phyloP scores from a whole-genome alignment of 2,888 invertebrate species.

The Habroteleia sp. region DNA sequence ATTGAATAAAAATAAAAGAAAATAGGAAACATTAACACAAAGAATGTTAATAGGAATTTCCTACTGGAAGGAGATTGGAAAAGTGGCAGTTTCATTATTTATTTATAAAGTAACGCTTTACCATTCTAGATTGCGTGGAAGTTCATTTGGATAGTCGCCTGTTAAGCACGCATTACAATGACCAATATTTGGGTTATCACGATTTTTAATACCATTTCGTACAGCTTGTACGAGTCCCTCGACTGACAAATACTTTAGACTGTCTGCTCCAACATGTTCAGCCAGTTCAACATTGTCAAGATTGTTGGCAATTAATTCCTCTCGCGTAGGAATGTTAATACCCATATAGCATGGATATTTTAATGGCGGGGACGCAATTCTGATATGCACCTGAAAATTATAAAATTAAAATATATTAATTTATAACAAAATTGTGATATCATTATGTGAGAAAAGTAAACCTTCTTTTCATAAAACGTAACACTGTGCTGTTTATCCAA shows the following conservation, averaged over 20 bases:
- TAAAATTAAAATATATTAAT: too few relatives aligned
- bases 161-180: constrained; percentile 98
- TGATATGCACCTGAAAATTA: constrained; percentile 91
- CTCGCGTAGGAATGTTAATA: constrained; percentile 98
- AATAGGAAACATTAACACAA: too few relatives aligned
- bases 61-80: too few relatives aligned
- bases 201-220: constrained; percentile 88
- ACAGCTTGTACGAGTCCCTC: constrained; percentile 94
- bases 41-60: too few relatives aligned
- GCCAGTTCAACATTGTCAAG: constrained; percentile 90
- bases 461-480: too few relatives aligned
- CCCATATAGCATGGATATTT: constrained; percentile 99
- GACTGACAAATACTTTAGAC: constrained; percentile 94
- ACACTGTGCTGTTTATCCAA: too few relatives aligned
- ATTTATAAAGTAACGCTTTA: too few relatives aligned
- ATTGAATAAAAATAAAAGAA: too few relatives aligned
- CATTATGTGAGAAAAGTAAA: too few relatives aligned
- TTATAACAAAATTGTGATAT: too few relatives aligned
- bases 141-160: constrained; percentile 94
- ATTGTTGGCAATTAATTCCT: constrained; percentile 97
- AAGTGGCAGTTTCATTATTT: too few relatives aligned
- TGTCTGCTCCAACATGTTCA: constrained; percentile 94
- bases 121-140: constrained; percentile 85
- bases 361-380: constrained; percentile 98
- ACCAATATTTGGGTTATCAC: constrained; percentile 87